Conservation (phyloP, 2,113 vertebrate species). For the Passer domesticus region DNA sequence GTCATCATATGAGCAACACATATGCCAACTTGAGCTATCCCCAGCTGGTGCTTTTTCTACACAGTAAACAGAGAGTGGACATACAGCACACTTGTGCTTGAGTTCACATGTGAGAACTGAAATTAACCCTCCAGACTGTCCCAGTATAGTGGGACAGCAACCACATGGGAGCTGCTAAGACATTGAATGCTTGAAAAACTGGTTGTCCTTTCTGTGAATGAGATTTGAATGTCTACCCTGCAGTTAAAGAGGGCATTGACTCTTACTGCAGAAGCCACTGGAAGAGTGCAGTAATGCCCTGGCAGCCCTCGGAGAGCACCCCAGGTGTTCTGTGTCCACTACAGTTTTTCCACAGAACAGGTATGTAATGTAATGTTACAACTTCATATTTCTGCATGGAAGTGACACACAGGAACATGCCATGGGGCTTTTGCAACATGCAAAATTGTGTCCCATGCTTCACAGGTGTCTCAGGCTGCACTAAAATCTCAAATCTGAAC, state of each 20-base stretch:
- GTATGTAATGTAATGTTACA: not conserved
- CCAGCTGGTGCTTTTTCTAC: not conserved
- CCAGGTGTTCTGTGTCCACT: not conserved
- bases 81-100: not conserved
- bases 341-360: not conserved
- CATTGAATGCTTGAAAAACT: rapidly evolving
- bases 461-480: not conserved
- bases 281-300: not conserved
- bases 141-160: not conserved
- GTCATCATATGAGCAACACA: slow-evolving; percentile 20
- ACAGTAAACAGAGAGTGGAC: not conserved
- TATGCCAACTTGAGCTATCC: not conserved
- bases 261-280: not conserved
- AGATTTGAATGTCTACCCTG: not conserved
- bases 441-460: rapidly evolving
- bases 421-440: not conserved
- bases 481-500: not conserved
- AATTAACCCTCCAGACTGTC: not conserved
- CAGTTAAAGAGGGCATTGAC: not conserved
- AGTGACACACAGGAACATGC: not conserved
- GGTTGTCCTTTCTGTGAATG: not conserved
- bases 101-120: not conserved
- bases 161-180: not conserved
- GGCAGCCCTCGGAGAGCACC: not conserved
- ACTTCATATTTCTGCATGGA: not conserved